Conservation (phyloP, 2,113 vertebrate genomes). For the Protobothrops mucrosquamatus region DNA sequence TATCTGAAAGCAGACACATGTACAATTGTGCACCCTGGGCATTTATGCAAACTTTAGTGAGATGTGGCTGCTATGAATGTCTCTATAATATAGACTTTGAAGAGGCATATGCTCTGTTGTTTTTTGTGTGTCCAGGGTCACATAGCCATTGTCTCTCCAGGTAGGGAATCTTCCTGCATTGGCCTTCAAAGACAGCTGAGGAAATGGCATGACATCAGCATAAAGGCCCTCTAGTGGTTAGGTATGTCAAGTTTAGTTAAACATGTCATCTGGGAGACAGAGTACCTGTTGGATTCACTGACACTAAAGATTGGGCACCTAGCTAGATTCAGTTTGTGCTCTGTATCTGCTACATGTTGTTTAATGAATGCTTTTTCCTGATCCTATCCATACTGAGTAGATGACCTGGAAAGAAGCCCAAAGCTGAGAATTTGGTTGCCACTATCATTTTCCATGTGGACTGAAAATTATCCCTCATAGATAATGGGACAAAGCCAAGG, state of each 20-base stretch:
- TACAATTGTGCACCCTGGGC: neutral
- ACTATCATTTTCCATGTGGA: neutral
- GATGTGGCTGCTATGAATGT: neutral
- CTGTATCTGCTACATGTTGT: neutral
- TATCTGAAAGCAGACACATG: neutral
- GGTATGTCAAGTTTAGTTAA: neutral
- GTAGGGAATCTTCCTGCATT: neutral
- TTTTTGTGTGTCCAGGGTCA: neutral
- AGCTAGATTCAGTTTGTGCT: neutral
- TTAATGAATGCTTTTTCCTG: neutral
- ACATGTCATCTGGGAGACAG: neutral
- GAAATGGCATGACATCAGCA: neutral
- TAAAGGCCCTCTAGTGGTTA: neutral
- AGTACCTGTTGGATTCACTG: neutral
- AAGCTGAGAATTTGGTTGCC: neutral
- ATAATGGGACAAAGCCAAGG: neutral
- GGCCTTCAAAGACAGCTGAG: neutral
- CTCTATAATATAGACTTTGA: neutral
- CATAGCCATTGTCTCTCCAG: neutral
- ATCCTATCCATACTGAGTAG: neutral
- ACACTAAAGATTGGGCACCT: neutral
- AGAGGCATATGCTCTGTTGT: neutral
- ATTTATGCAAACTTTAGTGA: neutral
- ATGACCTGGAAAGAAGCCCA: neutral
- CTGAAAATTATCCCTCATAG: neutral